Conservation (phyloP, 2,113 vertebrate genomes). For the Corythoichthys intestinalis region DNA sequence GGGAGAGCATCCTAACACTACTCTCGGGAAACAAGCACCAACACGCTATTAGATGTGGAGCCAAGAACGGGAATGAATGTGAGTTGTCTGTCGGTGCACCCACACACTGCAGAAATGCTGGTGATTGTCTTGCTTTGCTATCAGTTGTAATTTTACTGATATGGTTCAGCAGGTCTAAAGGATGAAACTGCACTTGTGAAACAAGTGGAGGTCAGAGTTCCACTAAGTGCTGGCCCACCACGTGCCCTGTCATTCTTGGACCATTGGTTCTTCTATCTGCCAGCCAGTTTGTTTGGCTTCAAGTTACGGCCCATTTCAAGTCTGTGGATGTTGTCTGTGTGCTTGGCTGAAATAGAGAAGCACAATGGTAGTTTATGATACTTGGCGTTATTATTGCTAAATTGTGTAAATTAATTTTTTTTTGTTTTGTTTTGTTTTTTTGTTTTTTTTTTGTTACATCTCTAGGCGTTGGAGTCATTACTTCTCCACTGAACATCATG, state of each 20-base stretch:
- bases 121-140: not conserved
- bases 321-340: conserved; percentile 67
- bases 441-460: conserved; percentile 5
- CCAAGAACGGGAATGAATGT: not conserved
- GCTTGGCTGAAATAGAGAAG: conserved; percentile 70
- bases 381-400: not conserved
- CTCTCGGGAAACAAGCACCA: conserved; percentile 43
- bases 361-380: conserved; percentile 48
- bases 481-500: conserved; percentile 48
- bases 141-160: not conserved
- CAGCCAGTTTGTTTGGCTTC: conserved; percentile 29
- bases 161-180: conserved; percentile 12
- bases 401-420: not conserved
- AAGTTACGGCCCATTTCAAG: conserved; percentile 8
- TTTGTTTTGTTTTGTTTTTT: no score
- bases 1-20: conserved; percentile 64
- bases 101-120: not conserved
- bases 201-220: conserved; percentile 41
- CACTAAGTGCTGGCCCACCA: conserved; percentile 25
- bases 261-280: conserved; percentile 31
- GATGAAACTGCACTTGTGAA: conserved; percentile 20
- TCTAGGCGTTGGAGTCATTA: conserved; percentile 56
- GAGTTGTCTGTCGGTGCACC: not conserved
- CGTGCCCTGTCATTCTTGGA: conserved; percentile 35
- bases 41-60: not conserved